Percentiles rank a stretch among this genome's conserved stretches.
phyloP scores from a whole-genome alignment of 37 sponge, comb jelly and placozoan genomes.

The Lycopodina hypogea region DNA sequence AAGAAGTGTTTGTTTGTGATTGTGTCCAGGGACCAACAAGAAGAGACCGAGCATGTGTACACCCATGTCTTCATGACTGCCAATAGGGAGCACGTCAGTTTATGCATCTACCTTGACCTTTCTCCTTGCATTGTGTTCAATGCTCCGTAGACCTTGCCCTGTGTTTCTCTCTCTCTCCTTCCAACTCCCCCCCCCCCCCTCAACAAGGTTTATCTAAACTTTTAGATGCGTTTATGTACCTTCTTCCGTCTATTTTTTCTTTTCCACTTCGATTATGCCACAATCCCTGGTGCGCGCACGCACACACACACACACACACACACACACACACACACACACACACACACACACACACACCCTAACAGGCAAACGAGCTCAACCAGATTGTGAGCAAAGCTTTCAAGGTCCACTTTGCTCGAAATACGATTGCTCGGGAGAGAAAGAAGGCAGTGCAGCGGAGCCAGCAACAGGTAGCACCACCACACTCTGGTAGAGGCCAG shows the following conservation, averaged over 20 bases:
- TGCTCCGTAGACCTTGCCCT: not conserved
- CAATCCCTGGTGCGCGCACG: not conserved
- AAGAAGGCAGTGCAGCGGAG: not conserved
- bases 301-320: not conserved
- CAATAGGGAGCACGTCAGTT: slow-evolving; percentile 30
- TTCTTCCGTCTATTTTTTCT: not conserved
- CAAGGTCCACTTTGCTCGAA: slow-evolving; percentile 38
- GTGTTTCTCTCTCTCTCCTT: too few relatives aligned
- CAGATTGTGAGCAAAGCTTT: slow-evolving; percentile 54
- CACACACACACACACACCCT: too few relatives aligned
- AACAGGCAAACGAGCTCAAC: slow-evolving; percentile 51
- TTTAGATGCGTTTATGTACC: too few relatives aligned
- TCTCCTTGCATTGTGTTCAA: not conserved
- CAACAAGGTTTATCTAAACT: not conserved
- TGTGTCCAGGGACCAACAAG: slow-evolving; percentile 51
- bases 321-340: too few relatives aligned
- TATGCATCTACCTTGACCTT: not conserved
- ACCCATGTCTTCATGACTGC: slow-evolving; percentile 51
- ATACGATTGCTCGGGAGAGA: slow-evolving; percentile 14
- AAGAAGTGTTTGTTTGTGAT: slow-evolving; percentile 54
- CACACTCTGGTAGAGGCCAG: too few relatives aligned
- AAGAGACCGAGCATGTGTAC: slow-evolving; percentile 38
- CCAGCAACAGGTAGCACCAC: too few relatives aligned
- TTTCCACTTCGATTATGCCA: not conserved
- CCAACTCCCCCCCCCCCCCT: too few relatives aligned